Evolutionary conservation across 1,140 invertebrate genomes (phyloP), one percentile per base, ranked within the genome.

Genomic region (Danaus plexippus): DNA sequence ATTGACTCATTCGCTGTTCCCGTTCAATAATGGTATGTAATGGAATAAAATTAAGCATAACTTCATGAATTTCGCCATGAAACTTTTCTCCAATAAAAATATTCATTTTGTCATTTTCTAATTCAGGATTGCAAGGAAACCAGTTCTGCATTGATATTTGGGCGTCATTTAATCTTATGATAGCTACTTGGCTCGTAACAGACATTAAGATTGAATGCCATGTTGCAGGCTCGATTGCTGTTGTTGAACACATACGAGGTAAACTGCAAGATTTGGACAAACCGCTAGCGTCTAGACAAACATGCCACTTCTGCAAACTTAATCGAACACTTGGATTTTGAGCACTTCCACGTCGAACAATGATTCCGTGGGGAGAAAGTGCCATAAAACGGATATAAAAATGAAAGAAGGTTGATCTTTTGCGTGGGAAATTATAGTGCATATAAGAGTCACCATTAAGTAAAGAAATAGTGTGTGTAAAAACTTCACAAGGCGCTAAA

Each of bases 41-140:
- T 9, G 80, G 77, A 57, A 77, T 78, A 60, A 84, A 86, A 58
- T 86, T 86, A 9, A 84, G 41, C 22, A 78, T 73, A n/a, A 80
- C 9, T 61, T 84, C 77, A 66, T 86, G 80, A 55, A 86, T 61
- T 60, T 80, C 74, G 8, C 81, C 83, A 13, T 80, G 73, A 41
- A 82, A 75, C 61, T 61, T 75, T 63, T 85, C 75, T 13, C 83
- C 80, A 9, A 85, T 53, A 43, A 59, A 65, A 54, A 85, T 64
- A 55, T 73, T 69, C n/a, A 80, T 63, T 49, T 61, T 58, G 11
- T 77, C 73, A 57, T 75, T 65, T 11, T 67, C 57, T 22, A 86
- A 59, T 12, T 79, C 66, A 41, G 83, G 80, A 56, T 85, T 71
- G 54, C 80, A 85, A 44, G 75, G 63, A 60, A 83, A 80, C 9